These are phyloP conservation scores for Nyctereutes procyonoides DNA, from an alignment of 2,113 vertebrate genomes.

Conservation along the genomic window DNA sequence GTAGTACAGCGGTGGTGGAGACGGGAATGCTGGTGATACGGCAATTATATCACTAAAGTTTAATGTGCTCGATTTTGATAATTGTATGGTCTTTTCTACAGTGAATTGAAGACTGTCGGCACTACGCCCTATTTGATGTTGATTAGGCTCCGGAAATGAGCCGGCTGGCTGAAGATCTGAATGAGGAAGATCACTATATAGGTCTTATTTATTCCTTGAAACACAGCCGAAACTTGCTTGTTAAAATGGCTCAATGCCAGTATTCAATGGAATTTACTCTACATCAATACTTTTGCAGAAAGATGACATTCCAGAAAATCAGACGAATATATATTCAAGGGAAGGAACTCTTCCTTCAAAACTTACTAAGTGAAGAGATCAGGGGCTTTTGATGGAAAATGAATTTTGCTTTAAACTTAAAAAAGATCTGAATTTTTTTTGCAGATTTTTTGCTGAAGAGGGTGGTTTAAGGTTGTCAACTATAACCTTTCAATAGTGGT, in stretches of 20 bases:
- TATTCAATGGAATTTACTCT: constrained; percentile 9
- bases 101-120: constrained; percentile 30
- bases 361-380: not conserved
- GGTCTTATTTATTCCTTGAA: constrained; percentile 7
- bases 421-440: not conserved
- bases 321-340: not conserved
- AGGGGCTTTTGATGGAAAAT: not conserved
- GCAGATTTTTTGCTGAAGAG: constrained; percentile 13
- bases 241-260: not conserved
- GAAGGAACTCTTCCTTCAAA: constrained; percentile 10
- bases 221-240: not conserved
- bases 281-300: not conserved
- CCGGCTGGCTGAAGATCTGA: not conserved
- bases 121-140: constrained; percentile 80
- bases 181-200: not conserved
- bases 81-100: constrained; percentile 51
- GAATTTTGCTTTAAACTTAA: constrained; percentile 43
- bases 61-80: not conserved
- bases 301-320: constrained; percentile 34
- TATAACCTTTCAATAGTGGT: not conserved
- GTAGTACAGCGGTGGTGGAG: not conserved
- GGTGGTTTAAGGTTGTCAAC: not conserved
- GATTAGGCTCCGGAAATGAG: constrained; percentile 75
- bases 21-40: not conserved
- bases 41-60: not conserved